A percentile compares a stretch with the other conserved stretches of the same genome.
phyloP scores from a whole-genome alignment of 2,113 vertebrate species.

The Amphiprion ocellaris region DNA sequence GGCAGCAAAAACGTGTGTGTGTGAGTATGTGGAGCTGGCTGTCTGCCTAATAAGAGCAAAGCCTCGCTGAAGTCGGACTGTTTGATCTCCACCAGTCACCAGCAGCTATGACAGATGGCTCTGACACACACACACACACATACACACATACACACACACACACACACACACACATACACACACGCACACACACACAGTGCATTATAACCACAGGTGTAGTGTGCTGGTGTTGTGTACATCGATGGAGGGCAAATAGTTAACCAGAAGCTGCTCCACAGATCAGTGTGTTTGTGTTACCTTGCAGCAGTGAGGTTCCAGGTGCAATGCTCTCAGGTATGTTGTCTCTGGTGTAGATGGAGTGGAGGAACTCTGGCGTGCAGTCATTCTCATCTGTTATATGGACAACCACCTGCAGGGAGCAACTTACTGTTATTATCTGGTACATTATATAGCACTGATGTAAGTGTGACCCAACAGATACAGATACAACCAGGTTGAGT shows the following conservation, averaged over 20 bases:
- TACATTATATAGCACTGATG: background rate
- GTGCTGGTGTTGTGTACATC: conserved; percentile 40
- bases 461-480: conserved; percentile 4
- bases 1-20: background rate
- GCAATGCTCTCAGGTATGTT: conserved; percentile 87
- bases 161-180: conserved; percentile 42
- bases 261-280: conserved; percentile 9
- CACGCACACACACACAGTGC: conserved; percentile 32
- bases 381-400: conserved; percentile 91
- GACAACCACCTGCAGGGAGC: conserved; percentile 84
- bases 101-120: conserved; percentile 64
- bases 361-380: conserved; percentile 92
- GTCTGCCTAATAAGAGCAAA: conserved; percentile 68
- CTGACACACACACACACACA: conserved; percentile 36
- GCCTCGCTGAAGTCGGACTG: conserved; percentile 59
- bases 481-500: no score
- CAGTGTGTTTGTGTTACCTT: conserved; percentile 81
- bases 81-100: conserved; percentile 68
- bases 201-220: conserved; percentile 30
- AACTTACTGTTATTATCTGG: background rate
- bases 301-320: conserved; percentile 88
- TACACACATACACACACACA: conserved; percentile 32
- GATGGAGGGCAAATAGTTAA: conserved; percentile 23
- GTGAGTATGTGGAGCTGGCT: conserved; percentile 40
- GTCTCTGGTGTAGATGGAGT: conserved; percentile 91